Evolutionary conservation across 2,888 invertebrate species (phyloP), one percentile per base, ranked within the genome.

Genomic region (Brachylomia viminalis): DNA sequence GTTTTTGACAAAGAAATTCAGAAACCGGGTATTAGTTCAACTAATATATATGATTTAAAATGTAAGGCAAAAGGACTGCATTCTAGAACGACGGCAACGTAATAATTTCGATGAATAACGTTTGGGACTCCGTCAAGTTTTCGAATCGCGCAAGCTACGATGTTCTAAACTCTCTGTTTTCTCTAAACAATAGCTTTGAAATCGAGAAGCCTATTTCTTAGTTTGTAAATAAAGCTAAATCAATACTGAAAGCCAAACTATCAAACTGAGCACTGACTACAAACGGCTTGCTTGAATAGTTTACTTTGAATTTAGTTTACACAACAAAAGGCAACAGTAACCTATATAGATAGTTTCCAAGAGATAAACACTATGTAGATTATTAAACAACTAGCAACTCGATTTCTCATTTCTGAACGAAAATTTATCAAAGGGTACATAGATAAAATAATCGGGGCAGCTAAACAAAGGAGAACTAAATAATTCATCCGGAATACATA

Each of bases 391-490:
- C 42, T 11, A 45, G 23, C 52, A 15, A 52, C 7, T 38, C 13
- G 2, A 52, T 20, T 47, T 62, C 45, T 38, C 20, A 59, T 23
- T 38, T 54, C 17, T 52, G 4, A 38, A 45, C 49, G 15, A 54
- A 30, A 3, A 56, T 30, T 64, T 72, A 45, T 65, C 33, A 64
- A 58, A 74, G 45, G 30, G 1, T 42, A 33, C 13, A 62, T 23
- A 49, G 23, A 52, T 49, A 79, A 59, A 27, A 77, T 58, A 64
- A 56, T 81, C 45, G 4, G 8, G 6, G 0, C 17, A 47, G n/a
- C 30, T 45, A 62, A 38, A 67, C 62, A 62, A 77, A 82, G 10
- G 2, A 42, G 23, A 68, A 79, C 15, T 64, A 47, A 67, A 77
- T 69, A 33, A 58, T 68, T 68, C 20, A 68, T 47, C 20, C 11